Evolutionary conservation across 1,140 invertebrate species (phyloP).

Genomic region (Trichoplusia ni): DNA sequence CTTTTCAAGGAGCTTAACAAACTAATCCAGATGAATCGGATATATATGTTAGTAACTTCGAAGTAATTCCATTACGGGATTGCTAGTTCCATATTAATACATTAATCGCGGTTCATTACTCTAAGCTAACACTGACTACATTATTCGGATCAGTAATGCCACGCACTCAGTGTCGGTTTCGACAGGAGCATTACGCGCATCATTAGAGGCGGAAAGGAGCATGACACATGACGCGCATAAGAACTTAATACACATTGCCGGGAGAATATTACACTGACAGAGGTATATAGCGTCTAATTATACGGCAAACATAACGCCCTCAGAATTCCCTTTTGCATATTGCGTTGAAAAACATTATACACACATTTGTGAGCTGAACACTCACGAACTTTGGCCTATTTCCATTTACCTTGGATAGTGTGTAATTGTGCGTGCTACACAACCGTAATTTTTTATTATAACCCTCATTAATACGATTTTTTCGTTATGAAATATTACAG

Average conservation of each 20-base stretch:
- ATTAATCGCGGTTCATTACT: too few relatives aligned
- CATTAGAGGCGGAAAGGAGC: conserved; percentile 13
- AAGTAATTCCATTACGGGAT: too few relatives aligned
- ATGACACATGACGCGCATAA: conserved; percentile 18
- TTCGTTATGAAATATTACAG: conserved; percentile 15
- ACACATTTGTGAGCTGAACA: not conserved
- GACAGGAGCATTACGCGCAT: conserved; percentile 6
- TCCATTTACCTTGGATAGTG: conserved; percentile 37
- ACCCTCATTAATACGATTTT: conserved; percentile 18
- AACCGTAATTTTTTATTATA: conserved; percentile 29
- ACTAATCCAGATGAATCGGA: too few relatives aligned
- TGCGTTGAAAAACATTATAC: not conserved
- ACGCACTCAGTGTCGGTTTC: conserved; percentile 12
- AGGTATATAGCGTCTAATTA: conserved; percentile 7
- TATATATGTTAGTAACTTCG: too few relatives aligned
- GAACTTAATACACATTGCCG: conserved; percentile 19
- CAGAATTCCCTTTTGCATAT: not conserved
- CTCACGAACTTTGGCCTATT: conserved; percentile 9
- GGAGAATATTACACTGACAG: not conserved
- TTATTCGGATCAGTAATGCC: not conserved
- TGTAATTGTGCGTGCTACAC: conserved; percentile 36
- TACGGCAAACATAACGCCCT: not conserved
- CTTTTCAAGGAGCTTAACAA: too few relatives aligned
- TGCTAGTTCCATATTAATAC: too few relatives aligned
- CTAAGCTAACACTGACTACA: too few relatives aligned